phyloP scores from a whole-genome alignment of 1,140 invertebrate species.

The Drosophila teissieri region DNA sequence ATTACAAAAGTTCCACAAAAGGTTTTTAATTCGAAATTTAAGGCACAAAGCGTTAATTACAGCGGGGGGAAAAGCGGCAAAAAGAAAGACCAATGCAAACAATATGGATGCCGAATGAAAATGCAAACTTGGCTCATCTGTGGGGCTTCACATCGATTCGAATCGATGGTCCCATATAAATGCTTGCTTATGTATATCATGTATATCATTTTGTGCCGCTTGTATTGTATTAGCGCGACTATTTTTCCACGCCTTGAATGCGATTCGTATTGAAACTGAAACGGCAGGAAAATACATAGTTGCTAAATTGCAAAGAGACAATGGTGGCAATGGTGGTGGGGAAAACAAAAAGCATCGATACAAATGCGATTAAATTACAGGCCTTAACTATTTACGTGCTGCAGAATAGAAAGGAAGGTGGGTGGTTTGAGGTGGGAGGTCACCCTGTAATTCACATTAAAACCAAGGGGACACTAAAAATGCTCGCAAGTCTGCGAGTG shows the following conservation, averaged over 20 bases:
- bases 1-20: conserved; percentile 48
- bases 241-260: conserved; percentile 80
- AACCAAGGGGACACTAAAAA: conserved; percentile 57
- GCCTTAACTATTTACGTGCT: conserved; percentile 56
- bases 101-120: conserved; percentile 76
- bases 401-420: background rate
- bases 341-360: conserved; percentile 61
- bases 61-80: conserved; percentile 1
- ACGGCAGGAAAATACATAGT: conserved; percentile 53
- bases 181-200: conserved; percentile 57
- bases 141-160: conserved; percentile 53
- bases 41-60: conserved; percentile 42
- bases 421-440: background rate
- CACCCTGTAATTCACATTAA: conserved; percentile 65
- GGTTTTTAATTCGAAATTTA: conserved; percentile 63
- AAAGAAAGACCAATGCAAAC: conserved; percentile 42
- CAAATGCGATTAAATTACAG: conserved; percentile 81
- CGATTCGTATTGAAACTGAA: conserved; percentile 56
- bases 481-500: conserved; percentile 60
- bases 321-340: conserved; percentile 1
- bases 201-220: conserved; percentile 52
- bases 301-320: conserved; percentile 53
- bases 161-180: conserved; percentile 48
- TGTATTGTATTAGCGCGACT: conserved; percentile 59
- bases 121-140: conserved; percentile 51